Evolutionary conservation across 2,113 vertebrate genomes (phyloP), one percentile per base, ranked within the genome.

Genomic region (Motacilla alba): DNA sequence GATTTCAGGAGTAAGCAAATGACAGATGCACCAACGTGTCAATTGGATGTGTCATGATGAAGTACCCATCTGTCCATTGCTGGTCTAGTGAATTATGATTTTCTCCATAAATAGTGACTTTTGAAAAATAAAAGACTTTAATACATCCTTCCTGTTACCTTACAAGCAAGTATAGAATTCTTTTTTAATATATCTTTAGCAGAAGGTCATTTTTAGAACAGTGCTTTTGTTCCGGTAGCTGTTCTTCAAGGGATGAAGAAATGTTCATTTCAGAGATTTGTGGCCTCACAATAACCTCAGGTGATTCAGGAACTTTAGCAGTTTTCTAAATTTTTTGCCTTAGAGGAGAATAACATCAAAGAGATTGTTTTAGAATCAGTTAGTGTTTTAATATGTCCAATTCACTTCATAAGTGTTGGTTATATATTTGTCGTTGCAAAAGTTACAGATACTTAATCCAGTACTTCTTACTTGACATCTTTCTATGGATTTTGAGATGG

Each of bases 231-330:
- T 55, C 44, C 11, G 5, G 26, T 72, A 83, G 50, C 15, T 90
- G 50, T 66, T 95, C 43, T 96, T 92, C 82, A 89, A 59, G 55
- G 9, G 11, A 49, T 63, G 70, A 63, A 93, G 72, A 70, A 62
- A 33, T 80, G 89, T 83, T 70, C 28, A 72, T 74, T 95, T 86
- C 46, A 78, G 52, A 95, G 75, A 86, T 84, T 93, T 94, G 69
- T 87, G 39, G 31, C 44, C 27, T 72, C 46, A 59, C 23, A 83
- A n/a, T 83, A 91, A 89, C 47, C 15, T 52, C 83, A 87, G 39
- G 7, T 67, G 20, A 80, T 47, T 72, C 27, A 76, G 60, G 31
- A 64, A 93, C 67, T 88, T 89, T 39, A 93, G 53, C 35, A 67
- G 35, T 41, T 58, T 91, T 89, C 26, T 39, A 3, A 12, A 21